Percentiles rank a stretch among this genome's conserved stretches.
Evolutionary conservation across 2,797 vertebrate species (phyloP).

Genomic region (Enteromius treurensis): DNA sequence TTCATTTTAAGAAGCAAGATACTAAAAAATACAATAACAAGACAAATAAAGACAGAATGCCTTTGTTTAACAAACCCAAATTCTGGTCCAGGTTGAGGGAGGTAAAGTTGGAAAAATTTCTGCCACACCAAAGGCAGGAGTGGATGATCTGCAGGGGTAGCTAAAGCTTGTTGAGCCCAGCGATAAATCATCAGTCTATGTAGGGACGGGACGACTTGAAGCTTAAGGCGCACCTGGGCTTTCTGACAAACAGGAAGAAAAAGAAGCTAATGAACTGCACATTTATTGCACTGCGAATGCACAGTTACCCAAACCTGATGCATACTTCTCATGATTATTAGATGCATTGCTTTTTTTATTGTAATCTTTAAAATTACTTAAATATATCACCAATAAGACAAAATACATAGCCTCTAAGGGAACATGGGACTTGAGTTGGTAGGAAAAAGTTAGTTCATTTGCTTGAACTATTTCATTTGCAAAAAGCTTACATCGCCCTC

Average conservation of each 20-base stretch:
- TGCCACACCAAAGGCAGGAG: constrained; percentile 95
- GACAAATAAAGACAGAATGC: constrained; percentile 1
- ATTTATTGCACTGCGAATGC: constrained; percentile 16
- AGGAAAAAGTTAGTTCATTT: background rate
- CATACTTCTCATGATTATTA: background rate
- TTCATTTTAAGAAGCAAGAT: constrained; percentile 9
- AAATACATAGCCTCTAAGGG: background rate
- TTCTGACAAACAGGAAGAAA: constrained; percentile 75
- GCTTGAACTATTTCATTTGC: background rate
- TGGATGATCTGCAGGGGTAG: constrained; percentile 91
- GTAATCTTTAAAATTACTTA: background rate
- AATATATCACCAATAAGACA: background rate
- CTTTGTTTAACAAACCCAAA: constrained; percentile 83
- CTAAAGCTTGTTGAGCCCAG: constrained; percentile 93
- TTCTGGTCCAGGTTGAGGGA: constrained; percentile 92
- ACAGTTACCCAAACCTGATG: background rate
- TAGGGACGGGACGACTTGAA: constrained; percentile 89
- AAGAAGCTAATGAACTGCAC: constrained; percentile 16
- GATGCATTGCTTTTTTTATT: background rate
- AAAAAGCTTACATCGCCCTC: background rate
- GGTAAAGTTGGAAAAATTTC: constrained; percentile 94
- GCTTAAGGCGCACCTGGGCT: constrained; percentile 91
- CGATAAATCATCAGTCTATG: constrained; percentile 95
- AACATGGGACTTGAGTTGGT: background rate
- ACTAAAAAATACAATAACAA: background rate